Evolutionary conservation across 2,888 invertebrate genomes (phyloP), one percentile per base, ranked within the genome.

Genomic region (Deilephila porcellus): DNA sequence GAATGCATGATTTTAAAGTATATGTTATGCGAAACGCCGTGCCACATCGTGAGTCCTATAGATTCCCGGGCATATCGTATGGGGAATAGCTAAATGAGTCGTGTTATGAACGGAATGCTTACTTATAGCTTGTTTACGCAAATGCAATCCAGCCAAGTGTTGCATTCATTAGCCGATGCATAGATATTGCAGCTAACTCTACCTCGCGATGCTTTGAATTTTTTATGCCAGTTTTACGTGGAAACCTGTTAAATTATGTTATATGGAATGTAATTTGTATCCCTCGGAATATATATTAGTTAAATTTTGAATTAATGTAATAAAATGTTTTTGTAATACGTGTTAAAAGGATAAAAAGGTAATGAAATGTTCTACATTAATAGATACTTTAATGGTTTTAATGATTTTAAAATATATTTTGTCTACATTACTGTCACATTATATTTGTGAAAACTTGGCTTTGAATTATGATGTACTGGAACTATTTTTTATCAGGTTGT

Each of bases 91-190:
- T 85, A 83, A 84, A 85, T 86, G 81, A 85, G 78, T 79, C 81
- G 78, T 83, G 82, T 84, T 85, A 84, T 85, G 86, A 84, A 85
- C 84, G 83, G 85, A 85, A 85, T 86, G 85, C 81, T 77, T 87
- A 85, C 80, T 81, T 85, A 85, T 86, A 80, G 86, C 78, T 82
- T 87, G 83, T 87, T 88, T 87, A 87, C 82, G 86, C 84, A 88
- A 89, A 88, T 85, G 81, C 75, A 81, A 81, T 80, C 82, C 78
- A 80, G 80, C 80, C 82, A 71, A 80, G 80, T 80, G 81, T 80
- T 76, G 83, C 86, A 84, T 86, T 83, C 81, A 86, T 85, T 85
- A 85, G 79, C 73, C 75, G 75, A 80, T 82, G 85, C 84, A 83
- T 83, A 85, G 75, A 81, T 79, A 79, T 70, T 71, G 60, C 62